Evolutionary conservation across 2,113 vertebrate genomes (phyloP), one percentile per base, ranked within the genome.

Genomic region (Arothron firmamentum): DNA sequence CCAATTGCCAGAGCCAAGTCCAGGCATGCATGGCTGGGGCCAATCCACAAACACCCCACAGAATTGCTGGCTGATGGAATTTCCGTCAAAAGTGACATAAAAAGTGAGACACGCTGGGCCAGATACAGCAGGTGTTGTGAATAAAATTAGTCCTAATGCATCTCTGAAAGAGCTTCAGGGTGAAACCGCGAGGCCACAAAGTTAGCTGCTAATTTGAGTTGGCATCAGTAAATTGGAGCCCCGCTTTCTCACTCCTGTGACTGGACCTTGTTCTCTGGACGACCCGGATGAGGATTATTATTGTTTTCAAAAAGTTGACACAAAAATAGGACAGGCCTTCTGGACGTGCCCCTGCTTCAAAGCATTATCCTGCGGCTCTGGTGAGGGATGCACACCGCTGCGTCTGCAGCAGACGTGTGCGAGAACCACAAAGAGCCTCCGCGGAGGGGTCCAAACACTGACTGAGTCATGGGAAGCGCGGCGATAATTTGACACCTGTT

Each of bases 381-480:
- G 85, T 79, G 80, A 81, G 87, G 88, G 79, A 84, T 49, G 66
- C 67, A 74, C 71, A 72, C 13, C 13, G 76, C 45, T 45, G 73
- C 67, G 80, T 82, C 83, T 89, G 87, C 79, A 66, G 57, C 82
- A 79, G 74, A 75, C 42, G 79, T 85, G 85, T 85, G 75, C 82
- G 82, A 80, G 77, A 81, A 83, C 81, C 67, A 89, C 88, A 90
- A 88, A 86, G 86, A 89, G 71, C 87, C 88, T 87, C 85, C 90
- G 88, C 90, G 67, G 68, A 53, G 31, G 20, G 54, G 63, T 79
- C 77, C 25, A 28, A 28, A 28, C 25, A 5, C 25, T 28, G 61
- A 74, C 50, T 59, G 68, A 76, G 65, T 72, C 75, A 69, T 74
- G 78, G 62, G 75, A 81, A 81, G 79, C 73, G 25, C 72, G 25